A percentile compares a stretch with the other conserved stretches of the same genome.
phyloP scores from a whole-genome alignment of 2,113 vertebrate genomes.

The Tachuris rubrigastra region DNA sequence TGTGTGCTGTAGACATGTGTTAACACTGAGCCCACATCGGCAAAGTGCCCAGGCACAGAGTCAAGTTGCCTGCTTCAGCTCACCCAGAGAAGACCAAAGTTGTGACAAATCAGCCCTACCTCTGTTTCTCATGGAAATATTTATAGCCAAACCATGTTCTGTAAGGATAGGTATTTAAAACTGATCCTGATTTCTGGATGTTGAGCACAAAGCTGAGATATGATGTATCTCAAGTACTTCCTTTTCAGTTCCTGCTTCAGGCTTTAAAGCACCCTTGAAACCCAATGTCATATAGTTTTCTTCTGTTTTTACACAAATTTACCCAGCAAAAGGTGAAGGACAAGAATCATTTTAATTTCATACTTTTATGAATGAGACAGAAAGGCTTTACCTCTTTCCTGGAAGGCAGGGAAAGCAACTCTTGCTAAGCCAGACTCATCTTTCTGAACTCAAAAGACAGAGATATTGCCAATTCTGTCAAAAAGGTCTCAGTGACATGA shows the following conservation, averaged over 20 bases:
- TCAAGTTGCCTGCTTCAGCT: not conserved
- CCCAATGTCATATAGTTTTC: not conserved
- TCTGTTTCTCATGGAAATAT: not conserved
- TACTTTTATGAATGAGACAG: not conserved
- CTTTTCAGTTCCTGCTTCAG: not conserved
- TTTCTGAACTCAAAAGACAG: not conserved
- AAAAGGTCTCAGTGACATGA: not conserved
- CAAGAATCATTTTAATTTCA: not conserved
- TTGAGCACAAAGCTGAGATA: not conserved
- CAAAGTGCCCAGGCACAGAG: not conserved
- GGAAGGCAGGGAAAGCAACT: not conserved
- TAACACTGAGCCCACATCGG: not conserved
- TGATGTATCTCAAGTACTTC: too few species aligned
- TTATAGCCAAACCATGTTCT: not conserved
- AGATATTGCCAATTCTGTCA: not conserved
- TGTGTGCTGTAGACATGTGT: fast-evolving
- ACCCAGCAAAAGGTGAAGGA: not conserved
- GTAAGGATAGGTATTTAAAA: not conserved
- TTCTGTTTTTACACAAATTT: not conserved
- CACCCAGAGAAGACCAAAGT: not conserved
- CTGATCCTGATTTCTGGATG: not conserved
- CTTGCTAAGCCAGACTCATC: not conserved
- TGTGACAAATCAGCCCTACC: not conserved
- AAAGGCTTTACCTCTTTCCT: not conserved
- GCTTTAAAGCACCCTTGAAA: not conserved